phyloP scores from a whole-genome alignment of 2,113 vertebrate species.

The Lycaon pictus region DNA sequence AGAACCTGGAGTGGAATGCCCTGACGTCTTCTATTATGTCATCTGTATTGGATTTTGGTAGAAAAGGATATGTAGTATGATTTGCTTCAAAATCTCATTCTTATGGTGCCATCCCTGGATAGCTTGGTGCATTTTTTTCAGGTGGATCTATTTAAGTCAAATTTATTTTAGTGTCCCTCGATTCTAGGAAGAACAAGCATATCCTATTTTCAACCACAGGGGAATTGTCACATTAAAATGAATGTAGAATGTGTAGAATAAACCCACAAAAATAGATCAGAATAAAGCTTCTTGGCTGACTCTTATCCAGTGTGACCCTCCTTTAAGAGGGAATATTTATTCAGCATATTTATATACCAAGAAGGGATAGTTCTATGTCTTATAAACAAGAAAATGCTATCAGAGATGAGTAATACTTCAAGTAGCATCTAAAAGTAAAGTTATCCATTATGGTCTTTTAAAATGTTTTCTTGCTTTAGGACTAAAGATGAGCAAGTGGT shows the following conservation, averaged over 20 bases:
- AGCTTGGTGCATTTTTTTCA: conserved; percentile 55
- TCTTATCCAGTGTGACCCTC: conserved; percentile 51
- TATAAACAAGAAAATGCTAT: conserved; percentile 54
- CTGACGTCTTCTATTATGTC: conserved; percentile 30
- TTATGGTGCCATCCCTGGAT: conserved; percentile 45
- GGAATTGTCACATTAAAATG: conserved; percentile 66
- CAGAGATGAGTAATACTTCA: conserved; percentile 46
- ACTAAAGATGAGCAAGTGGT: conserved; percentile 49
- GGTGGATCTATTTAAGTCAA: conserved; percentile 70
- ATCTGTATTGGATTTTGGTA: conserved; percentile 25
- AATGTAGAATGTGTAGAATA: conserved; percentile 61
- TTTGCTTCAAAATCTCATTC: conserved; percentile 52
- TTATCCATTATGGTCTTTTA: conserved; percentile 38
- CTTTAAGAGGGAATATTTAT: conserved; percentile 54
- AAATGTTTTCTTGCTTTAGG: conserved; percentile 39
- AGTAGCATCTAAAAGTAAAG: conserved; percentile 45
- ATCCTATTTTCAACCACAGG: conserved; percentile 61
- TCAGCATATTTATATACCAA: conserved; percentile 48
- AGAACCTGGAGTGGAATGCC: not conserved
- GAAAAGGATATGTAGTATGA: not conserved
- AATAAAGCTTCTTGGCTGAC: conserved; percentile 55
- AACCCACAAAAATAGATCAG: conserved; percentile 62
- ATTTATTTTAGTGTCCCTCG: conserved; percentile 71
- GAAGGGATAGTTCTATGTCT: conserved; percentile 46
- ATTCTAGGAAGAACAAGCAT: conserved; percentile 65